Evolutionary conservation across 2,888 invertebrate genomes (phyloP), one percentile per base, ranked within the genome.

Genomic region (Pseudolycoriella hygida): DNA sequence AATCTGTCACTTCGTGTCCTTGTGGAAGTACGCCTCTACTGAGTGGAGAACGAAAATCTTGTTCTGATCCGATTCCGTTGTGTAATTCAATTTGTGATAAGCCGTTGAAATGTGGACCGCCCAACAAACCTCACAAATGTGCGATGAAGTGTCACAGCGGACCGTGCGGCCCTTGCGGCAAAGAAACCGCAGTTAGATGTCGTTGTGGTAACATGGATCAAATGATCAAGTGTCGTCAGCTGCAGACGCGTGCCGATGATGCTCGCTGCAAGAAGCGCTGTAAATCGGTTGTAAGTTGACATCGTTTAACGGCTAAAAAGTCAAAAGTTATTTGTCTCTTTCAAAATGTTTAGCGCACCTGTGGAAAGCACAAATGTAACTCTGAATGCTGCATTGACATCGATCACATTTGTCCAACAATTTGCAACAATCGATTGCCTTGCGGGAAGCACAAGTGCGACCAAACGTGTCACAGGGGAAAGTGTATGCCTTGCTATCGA

Each of bases 381-480:
- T 79, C 82, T 52, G 67, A 74, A 39, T 97, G 97, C 63, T 97
- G 96, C 66, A 81, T 85, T 53, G 82, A 83, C 48, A 67, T 75
- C 12, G 83, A 88, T 48, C 97, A 97, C 62, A 71, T 80, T 50
- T 97, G 97, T 63, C 78, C 80, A 5, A 67, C 82, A 54, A 72
- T 79, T 42, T 93, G 93, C 66, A 84, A 80, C 44, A 80, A 83
- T 57, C 75, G 75, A 45, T 71, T 97, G 18, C 72, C 77, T 25
- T 97, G 97, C 66, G 90, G 90, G 46, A 71, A 76, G 53, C 96
- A 97, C 62, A 79, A 80, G 55, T 96, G 96, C 66, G 76, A 85
- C 53, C 77, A 81, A 56, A 76, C 80, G 44, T 97, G 96, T 62
- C 97, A 97, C 66, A 77, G 79, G 45, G 90, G 90, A 17, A 77